Conservation (phyloP, 2,797 vertebrate species). For the Brotula barbata region DNA sequence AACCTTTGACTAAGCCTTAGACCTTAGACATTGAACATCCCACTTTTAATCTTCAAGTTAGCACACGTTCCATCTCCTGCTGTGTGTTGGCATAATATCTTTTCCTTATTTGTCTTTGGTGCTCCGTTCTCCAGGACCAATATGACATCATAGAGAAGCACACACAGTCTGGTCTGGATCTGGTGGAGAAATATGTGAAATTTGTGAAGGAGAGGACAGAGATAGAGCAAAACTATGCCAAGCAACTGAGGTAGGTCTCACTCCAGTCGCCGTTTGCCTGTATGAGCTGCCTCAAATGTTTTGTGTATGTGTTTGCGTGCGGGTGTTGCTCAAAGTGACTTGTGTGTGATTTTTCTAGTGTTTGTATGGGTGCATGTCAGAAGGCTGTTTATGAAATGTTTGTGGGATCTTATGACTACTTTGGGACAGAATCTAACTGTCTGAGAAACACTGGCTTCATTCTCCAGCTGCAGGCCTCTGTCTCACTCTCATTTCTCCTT, state of each 20-base stretch:
- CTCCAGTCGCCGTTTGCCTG: conserved; percentile 10
- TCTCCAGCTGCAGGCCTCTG: conserved; percentile 63
- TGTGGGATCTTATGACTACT: conserved; percentile 73
- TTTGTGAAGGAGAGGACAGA: conserved; percentile 91
- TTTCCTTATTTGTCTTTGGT: conserved; percentile 59
- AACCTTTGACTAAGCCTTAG: conserved; percentile 34
- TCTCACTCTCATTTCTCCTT: conserved; percentile 20
- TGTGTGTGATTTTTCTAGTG: conserved; percentile 30
- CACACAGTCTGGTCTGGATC: conserved; percentile 89
- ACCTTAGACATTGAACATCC: no score
- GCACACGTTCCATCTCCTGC: conserved; percentile 24
- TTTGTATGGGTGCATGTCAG: conserved; percentile 46
- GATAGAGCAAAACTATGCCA: conserved; percentile 89
- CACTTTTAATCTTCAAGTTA: conserved; percentile 24
- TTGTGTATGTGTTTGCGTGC: conserved; percentile 19
- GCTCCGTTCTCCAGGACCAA: conserved; percentile 81
- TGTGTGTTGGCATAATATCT: conserved; percentile 20
- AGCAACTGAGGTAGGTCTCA: conserved; percentile 85
- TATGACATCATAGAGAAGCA: conserved; percentile 89
- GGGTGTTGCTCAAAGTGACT: conserved; percentile 25
- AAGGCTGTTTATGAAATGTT: conserved; percentile 71
- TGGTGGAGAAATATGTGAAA: conserved; percentile 91
- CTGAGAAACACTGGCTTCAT: conserved; percentile 69
- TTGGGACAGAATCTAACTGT: conserved; percentile 72
- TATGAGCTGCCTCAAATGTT: conserved; percentile 10